Evolutionary conservation across 2,888 invertebrate genomes (phyloP), one percentile per base, ranked within the genome.

Genomic region (Philereme vetulata): DNA sequence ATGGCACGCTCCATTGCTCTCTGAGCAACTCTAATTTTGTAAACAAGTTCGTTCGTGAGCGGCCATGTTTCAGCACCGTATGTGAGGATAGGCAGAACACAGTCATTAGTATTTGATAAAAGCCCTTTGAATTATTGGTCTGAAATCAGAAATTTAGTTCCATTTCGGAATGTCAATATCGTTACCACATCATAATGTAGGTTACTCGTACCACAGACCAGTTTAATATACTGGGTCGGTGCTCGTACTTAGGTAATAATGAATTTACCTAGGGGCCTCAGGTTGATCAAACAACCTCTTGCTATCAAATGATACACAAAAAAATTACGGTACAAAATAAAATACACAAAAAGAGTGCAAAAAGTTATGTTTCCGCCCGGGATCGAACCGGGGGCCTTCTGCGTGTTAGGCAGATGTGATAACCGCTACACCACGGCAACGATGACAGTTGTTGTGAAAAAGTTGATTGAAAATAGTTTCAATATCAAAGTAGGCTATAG

Each of bases 321-420:
- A 9, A 4, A 10, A 35, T 10, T 35, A n/a, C 1, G 35, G n/a
- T n/a, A 11, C 5, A 9, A 9, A 42, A 9, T n/a, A 42, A 42
- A 53, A 7, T 32, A 38, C n/a, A n/a, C 21, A 35, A 42, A 34
- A 10, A 42, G 33, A 45, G 34, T 11, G 46, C n/a, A 62, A 70
- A 62, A 51, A 21, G 5, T 76, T 21, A 78, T 95, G 95, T 95
- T 95, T 95, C 94, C 95, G 95, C 95, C 95, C 95, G 95, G 95
- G 95, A 95, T 96, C 95, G 95, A 96, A 96, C 96, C 95, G 95
- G 96, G 95, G 96, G 94, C 96, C 96, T 96, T 96, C 95, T 95
- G 96, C 96, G 96, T 96, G 96, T 96, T 95, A 96, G 95, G 96
- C 96, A 95, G 96, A 96, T 95, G 96, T 96, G 96, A 96, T 96